A percentile compares a stretch with the other conserved stretches of the same genome.
Conservation (phyloP, 1,140 invertebrate genomes). For the Drosophila athabasca region DNA sequence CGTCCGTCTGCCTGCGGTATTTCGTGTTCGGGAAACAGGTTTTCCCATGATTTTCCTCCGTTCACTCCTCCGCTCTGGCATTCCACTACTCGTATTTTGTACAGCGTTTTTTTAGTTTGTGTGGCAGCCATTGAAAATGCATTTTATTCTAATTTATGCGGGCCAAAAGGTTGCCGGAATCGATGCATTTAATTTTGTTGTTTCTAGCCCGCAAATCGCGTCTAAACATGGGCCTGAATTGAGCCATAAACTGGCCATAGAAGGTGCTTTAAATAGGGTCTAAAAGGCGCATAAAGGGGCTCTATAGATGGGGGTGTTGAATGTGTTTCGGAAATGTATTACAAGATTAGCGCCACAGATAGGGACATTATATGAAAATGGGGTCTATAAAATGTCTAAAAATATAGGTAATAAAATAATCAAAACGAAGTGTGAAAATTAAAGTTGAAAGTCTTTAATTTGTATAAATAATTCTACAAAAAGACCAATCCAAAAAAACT, state of each 20-base stretch:
- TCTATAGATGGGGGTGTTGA: no score
- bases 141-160: slow-evolving; percentile 76
- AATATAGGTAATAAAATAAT: no score
- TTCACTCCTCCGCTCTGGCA: slow-evolving; percentile 23
- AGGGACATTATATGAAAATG: no score
- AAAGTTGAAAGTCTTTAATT: neutral
- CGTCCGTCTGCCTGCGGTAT: slow-evolving; percentile 31
- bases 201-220: slow-evolving; percentile 28
- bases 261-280: neutral
- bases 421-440: no score
- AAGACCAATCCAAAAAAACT: no score
- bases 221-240: slow-evolving; percentile 38
- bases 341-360: no score
- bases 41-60: slow-evolving; percentile 52
- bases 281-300: no score
- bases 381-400: no score
- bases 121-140: slow-evolving; percentile 56
- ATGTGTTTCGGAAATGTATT: no score
- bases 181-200: slow-evolving; percentile 66
- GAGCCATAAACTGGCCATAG: slow-evolving; percentile 46
- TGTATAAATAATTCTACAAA: no score
- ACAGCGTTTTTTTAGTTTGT: slow-evolving; percentile 40
- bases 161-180: slow-evolving; percentile 54
- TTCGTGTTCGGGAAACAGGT: slow-evolving; percentile 55
- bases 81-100: slow-evolving; percentile 22